These are phyloP conservation scores for Distichodus sexfasciatus DNA, from an alignment of 2,797 vertebrate genomes.

Conservation along the genomic window DNA sequence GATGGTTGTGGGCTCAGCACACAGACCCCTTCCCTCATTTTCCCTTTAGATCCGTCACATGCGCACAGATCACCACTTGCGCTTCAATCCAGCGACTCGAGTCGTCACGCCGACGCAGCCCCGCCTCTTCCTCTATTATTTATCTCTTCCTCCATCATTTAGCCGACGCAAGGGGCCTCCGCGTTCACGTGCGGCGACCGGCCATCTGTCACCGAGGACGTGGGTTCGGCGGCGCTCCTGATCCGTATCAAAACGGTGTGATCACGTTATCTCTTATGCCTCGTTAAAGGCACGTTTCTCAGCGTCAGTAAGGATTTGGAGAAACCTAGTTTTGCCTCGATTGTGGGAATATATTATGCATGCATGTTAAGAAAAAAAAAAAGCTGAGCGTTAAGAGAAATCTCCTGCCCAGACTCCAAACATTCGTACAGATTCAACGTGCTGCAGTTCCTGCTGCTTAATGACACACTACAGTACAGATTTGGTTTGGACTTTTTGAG, in stretches of 20 bases:
- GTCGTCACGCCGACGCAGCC: constrained; percentile 45
- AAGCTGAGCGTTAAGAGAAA: too few relatives aligned
- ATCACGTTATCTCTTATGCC: not conserved
- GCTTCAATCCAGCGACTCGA: constrained; percentile 21
- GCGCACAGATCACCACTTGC: constrained; percentile 44
- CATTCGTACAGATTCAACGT: not conserved
- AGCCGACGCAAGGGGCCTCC: constrained; percentile 30
- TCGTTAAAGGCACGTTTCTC: not conserved
- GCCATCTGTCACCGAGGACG: constrained; percentile 42
- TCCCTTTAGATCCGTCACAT: too few relatives aligned
- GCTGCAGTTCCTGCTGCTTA: not conserved
- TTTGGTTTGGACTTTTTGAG: too few relatives aligned
- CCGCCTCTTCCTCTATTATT: constrained; percentile 41
- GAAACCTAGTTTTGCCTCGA: not conserved
- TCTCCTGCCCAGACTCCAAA: too few relatives aligned
- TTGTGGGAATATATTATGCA: too few relatives aligned
- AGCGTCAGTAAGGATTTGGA: not conserved
- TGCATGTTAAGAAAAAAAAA: too few relatives aligned
- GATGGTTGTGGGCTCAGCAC: not conserved
- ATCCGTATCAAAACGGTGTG: too few relatives aligned
- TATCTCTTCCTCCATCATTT: constrained; percentile 47
- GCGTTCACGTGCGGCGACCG: constrained; percentile 24
- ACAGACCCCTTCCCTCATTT: too few relatives aligned
- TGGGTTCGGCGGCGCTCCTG: not conserved
- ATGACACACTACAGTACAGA: not conserved